Evolutionary conservation across 2,113 vertebrate species (phyloP).

Genomic region (Rafetus swinhoei): DNA sequence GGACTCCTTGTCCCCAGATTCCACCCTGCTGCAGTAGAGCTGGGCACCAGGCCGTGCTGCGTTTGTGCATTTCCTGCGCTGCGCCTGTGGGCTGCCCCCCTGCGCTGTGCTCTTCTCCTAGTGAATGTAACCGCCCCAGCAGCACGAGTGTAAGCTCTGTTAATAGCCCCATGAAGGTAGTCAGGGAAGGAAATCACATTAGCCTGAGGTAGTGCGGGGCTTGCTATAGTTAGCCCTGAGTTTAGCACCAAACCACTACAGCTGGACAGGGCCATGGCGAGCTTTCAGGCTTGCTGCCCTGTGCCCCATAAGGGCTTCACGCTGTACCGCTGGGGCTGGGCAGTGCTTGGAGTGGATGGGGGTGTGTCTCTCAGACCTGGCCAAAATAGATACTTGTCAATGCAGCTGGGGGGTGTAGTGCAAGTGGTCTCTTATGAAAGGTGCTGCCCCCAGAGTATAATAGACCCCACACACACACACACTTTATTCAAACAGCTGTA

Average conservation of each 20-base stretch:
- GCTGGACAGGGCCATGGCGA: not conserved
- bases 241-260: not conserved
- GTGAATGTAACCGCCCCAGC: not conserved
- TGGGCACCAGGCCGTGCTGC: too few relatives aligned
- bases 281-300: not conserved
- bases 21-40: not conserved
- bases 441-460: not conserved
- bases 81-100: not conserved
- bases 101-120: not conserved
- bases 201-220: not conserved
- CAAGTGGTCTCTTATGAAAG: not conserved
- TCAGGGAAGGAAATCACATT: not conserved
- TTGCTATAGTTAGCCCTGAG: not conserved
- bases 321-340: not conserved
- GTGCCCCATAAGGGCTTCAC: not conserved
- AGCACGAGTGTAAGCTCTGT: not conserved
- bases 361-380: not conserved
- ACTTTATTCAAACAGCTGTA: not conserved
- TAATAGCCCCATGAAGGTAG: not conserved
- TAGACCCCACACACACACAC: not conserved
- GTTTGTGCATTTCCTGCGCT: not conserved
- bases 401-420: accelerated
- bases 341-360: not conserved
- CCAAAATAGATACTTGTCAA: not conserved
- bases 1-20: not conserved